Percentiles rank a stretch among this genome's conserved stretches.
Conservation (phyloP, 2,797 vertebrate genomes). For the Peromyscus aztecus region DNA sequence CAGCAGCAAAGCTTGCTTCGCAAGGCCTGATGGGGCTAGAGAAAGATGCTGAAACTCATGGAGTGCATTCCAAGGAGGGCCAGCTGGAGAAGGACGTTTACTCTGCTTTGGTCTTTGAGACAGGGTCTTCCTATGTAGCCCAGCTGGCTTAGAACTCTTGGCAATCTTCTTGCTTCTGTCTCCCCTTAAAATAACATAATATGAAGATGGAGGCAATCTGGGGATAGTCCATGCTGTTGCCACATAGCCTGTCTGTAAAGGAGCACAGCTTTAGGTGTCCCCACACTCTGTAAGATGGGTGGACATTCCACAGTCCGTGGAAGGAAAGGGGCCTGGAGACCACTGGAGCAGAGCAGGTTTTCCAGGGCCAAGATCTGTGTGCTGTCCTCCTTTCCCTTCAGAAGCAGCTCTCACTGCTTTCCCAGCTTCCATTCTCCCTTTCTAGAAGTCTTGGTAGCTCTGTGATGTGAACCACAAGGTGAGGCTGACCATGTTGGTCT, state of each 20-base stretch:
- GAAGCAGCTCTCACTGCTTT: background rate
- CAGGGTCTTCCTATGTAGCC: background rate
- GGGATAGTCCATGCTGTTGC: background rate
- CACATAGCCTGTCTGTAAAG: background rate
- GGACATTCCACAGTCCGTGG: accelerated
- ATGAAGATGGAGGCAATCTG: background rate
- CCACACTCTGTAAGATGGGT: background rate
- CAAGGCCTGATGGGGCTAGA: background rate
- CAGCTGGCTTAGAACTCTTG: background rate
- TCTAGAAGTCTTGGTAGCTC: background rate
- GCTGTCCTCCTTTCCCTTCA: background rate
- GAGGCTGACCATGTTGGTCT: background rate
- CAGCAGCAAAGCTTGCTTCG: background rate
- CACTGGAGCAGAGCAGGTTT: background rate
- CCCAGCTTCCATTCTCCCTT: background rate
- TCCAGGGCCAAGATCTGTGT: background rate
- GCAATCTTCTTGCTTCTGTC: background rate
- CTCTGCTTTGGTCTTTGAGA: conserved; percentile 7
- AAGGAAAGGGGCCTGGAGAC: background rate
- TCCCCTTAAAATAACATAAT: background rate
- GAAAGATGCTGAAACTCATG: background rate
- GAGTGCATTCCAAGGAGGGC: background rate
- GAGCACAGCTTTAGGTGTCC: background rate
- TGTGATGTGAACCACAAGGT: background rate
- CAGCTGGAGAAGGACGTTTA: background rate